A percentile compares a stretch with the other conserved stretches of the same genome.
Conservation (phyloP, 2,113 vertebrate genomes). For the Speoplatyrhinus poulsoni region DNA sequence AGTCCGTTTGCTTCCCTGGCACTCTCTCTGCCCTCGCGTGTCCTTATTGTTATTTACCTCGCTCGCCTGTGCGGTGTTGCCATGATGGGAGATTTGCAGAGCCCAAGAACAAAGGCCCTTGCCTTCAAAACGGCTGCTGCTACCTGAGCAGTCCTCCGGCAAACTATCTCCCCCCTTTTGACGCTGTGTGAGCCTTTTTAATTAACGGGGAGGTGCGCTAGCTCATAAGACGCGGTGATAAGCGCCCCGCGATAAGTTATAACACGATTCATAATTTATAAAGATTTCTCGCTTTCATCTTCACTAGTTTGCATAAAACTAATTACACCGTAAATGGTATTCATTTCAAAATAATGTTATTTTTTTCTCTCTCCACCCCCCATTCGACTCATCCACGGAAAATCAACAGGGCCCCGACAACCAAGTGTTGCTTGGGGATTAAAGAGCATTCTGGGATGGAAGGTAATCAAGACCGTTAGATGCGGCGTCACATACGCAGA, state of each 20-base stretch:
- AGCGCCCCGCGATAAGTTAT: slow-evolving; percentile 88
- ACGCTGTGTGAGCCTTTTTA: slow-evolving; percentile 93
- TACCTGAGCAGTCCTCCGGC: slow-evolving; percentile 66
- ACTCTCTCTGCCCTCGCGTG: slow-evolving; percentile 7
- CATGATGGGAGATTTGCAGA: slow-evolving; percentile 23
- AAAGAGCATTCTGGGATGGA: slow-evolving; percentile 59
- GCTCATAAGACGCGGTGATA: slow-evolving; percentile 63
- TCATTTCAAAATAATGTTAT: slow-evolving; percentile 87
- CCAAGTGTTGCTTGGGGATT: slow-evolving; percentile 52
- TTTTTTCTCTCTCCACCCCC: slow-evolving; percentile 28
- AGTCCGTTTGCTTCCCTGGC: slow-evolving; percentile 25
- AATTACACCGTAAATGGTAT: slow-evolving; percentile 89
- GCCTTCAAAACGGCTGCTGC: slow-evolving; percentile 28
- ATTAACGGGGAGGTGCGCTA: slow-evolving; percentile 94
- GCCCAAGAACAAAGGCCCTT: slow-evolving; percentile 51
- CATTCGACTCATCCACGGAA: slow-evolving; percentile 34
- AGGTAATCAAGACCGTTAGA: slow-evolving; percentile 63
- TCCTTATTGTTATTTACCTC: slow-evolving; percentile 42
- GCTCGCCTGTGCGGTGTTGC: slow-evolving; percentile 11
- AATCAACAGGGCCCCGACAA: slow-evolving; percentile 39
- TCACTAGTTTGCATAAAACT: slow-evolving; percentile 99
- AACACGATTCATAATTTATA: slow-evolving; percentile 99
- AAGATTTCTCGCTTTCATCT: slow-evolving; percentile 99
- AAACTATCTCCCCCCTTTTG: slow-evolving; percentile 77
- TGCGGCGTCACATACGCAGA: slow-evolving; percentile 46